Conservation (phyloP, 92 coral and sea anemone species). For the Actinostola sp. region DNA sequence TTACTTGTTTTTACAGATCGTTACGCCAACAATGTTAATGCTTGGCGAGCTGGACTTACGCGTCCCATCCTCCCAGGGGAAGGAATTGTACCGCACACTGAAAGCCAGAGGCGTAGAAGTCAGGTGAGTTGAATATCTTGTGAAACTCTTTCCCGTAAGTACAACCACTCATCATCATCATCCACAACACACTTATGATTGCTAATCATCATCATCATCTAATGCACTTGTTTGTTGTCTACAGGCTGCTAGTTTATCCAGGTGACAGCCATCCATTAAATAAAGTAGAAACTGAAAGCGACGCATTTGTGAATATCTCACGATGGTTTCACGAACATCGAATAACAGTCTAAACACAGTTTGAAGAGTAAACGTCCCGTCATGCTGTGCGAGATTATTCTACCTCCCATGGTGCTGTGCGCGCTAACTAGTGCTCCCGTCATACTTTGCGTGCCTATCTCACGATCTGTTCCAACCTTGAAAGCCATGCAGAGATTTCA, state of each 20-base stretch:
- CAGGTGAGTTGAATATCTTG: slow-evolving; percentile 70
- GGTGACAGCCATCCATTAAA: slow-evolving; percentile 76
- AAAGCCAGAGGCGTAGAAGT: slow-evolving; percentile 74
- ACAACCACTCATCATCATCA: no score
- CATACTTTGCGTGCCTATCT: no score
- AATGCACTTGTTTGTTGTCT: not conserved
- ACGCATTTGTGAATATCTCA: slow-evolving; percentile 69
- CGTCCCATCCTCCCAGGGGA: slow-evolving; percentile 90
- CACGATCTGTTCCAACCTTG: no score
- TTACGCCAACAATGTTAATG: slow-evolving; percentile 75
- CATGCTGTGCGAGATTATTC: no score
- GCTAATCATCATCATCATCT: no score
- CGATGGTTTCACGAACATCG: slow-evolving; percentile 76
- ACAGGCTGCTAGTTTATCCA: slow-evolving; percentile 74
- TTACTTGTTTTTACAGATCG: slow-evolving; percentile 49
- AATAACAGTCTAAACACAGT: not conserved
- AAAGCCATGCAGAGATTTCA: no score
- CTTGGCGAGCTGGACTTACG: slow-evolving; percentile 81
- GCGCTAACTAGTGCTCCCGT: no score
- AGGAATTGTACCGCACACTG: slow-evolving; percentile 54
- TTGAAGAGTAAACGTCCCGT: not conserved
- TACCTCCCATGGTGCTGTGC: no score
- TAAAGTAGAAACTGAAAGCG: slow-evolving; percentile 90
- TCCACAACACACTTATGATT: no score
- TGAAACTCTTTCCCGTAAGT: no score